Evolutionary conservation across 2,113 vertebrate genomes (phyloP), one percentile per base, ranked within the genome.

Genomic region (Coptodon bakossiorum): DNA sequence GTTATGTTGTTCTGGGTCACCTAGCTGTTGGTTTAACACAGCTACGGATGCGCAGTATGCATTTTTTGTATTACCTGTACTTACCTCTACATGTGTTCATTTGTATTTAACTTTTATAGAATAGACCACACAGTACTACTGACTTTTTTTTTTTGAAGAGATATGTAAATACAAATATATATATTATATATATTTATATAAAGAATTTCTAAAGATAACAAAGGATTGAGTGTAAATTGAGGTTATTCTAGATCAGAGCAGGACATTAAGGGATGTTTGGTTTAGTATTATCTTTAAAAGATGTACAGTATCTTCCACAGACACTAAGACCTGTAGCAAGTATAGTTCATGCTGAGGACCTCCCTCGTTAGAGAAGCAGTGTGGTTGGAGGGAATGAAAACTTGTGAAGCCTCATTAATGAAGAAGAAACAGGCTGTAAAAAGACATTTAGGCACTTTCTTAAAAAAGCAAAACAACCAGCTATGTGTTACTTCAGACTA

Each of bases 101-200:
- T 87, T 93, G 80, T 90, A 83, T 94, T 93, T 94, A 94, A 93
- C 92, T 85, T 76, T 73, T 57, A 38, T 91, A 90, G 71, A 36
- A 83, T 91, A 93, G 91, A 71, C 50, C 79, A 88, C 86, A 92
- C 90, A 86, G 40, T 86, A 90, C 87, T 89, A 95, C 94, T 93
- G 91, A 93, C 84, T 31, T 50, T 50, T 80, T 9, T 83, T 90
- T 89, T 93, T 88, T 90, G 84, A 91, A 88, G 88, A 91, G 50
- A 90, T 81, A 90, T 96, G 95, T 96, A 96, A 91, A 95, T 94
- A 95, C 86, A 92, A 89, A 93, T 94, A 93, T 94, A 91, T 94
- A 93, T 91, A 92, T 92, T 86, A 90, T 94, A 90, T 95, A 94
- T 95, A 95, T 95, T 94, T 95, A 94, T 95, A 94, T 90, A 7